Percentiles rank a stretch among this genome's conserved stretches.
Evolutionary conservation across 2,113 vertebrate species (phyloP).

Genomic region (Galemys pyrenaicus): DNA sequence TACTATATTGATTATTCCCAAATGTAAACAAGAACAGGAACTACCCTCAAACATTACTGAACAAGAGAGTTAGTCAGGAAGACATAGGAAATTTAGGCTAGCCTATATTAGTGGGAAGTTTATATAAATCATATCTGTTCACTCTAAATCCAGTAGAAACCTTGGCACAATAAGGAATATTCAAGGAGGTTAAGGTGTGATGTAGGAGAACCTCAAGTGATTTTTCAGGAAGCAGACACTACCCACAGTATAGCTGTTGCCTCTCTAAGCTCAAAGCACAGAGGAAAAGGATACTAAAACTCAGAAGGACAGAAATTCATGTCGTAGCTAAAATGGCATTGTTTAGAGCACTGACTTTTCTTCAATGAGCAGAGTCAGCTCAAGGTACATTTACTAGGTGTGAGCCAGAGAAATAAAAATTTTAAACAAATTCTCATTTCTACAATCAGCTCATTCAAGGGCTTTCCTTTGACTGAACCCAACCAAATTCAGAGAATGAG

Average conservation of each 20-base stretch:
- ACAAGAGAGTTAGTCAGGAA: background rate
- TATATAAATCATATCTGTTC: background rate
- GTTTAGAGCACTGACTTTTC: background rate
- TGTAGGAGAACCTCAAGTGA: background rate
- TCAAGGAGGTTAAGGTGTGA: background rate
- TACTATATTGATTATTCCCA: background rate
- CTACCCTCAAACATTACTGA: background rate
- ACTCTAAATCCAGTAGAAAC: background rate
- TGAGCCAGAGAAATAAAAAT: background rate
- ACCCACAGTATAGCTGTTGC: background rate
- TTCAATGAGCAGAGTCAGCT: background rate
- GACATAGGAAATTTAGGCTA: background rate
- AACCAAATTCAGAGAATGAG: background rate
- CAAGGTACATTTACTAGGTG: background rate
- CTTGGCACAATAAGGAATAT: background rate
- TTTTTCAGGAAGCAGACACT: background rate
- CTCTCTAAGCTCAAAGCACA: background rate
- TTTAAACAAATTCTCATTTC: background rate
- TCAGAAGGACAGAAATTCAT: background rate
- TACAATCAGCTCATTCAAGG: background rate
- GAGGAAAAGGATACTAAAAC: background rate
- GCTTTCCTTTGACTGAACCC: background rate
- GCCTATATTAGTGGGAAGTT: background rate
- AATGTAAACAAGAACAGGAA: background rate
- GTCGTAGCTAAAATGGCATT: background rate